Evolutionary conservation across 1,140 invertebrate species (phyloP).

Genomic region (Lasioglossum albipes): DNA sequence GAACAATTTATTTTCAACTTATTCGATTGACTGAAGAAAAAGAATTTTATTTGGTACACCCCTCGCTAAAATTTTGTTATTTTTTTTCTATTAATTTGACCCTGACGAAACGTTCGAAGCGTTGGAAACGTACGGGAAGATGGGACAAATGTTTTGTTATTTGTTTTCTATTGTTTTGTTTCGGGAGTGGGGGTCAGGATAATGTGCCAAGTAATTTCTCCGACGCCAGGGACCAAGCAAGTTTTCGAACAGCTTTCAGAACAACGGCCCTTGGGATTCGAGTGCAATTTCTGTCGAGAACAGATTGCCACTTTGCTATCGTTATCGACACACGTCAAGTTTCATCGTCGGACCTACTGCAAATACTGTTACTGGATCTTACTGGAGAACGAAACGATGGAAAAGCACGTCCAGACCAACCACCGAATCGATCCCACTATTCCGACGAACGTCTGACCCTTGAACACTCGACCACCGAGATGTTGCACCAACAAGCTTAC

Average conservation of each 20-base stretch:
- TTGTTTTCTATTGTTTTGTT: too few species aligned
- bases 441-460: not conserved
- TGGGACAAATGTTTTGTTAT: too few species aligned
- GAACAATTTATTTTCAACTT: too few species aligned
- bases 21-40: too few species aligned
- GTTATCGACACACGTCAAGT: conserved; percentile 70
- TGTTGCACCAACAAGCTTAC: not conserved
- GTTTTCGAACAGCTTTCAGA: conserved; percentile 35
- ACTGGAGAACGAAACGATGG: conserved; percentile 61
- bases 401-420: conserved; percentile 50
- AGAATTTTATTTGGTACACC: too few species aligned
- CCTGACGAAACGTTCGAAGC: too few species aligned
- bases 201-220: not conserved
- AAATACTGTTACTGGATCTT: conserved; percentile 69
- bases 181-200: too few species aligned
- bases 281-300: conserved; percentile 68
- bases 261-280: conserved; percentile 50
- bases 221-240: not conserved
- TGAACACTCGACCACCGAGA: not conserved
- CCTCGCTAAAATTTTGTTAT: too few species aligned
- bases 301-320: conserved; percentile 66
- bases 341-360: conserved; percentile 63
- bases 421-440: conserved; percentile 23
- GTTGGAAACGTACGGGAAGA: too few species aligned
- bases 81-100: too few species aligned